Evolutionary conservation across 2,113 vertebrate species (phyloP).

Genomic region (Perca schrenkii): DNA sequence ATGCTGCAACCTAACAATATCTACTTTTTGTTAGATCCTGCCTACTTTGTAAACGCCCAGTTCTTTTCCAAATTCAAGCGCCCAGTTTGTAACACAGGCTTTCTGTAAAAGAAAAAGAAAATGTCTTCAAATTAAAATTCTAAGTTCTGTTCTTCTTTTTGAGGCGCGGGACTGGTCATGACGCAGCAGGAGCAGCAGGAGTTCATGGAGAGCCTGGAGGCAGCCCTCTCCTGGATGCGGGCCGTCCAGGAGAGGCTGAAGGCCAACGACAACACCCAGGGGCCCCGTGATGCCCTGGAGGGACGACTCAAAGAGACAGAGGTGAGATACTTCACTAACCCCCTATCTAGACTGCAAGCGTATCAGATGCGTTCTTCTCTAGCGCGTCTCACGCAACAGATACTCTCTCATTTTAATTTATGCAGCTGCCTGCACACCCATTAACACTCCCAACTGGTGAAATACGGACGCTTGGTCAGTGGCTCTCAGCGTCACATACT

Average conservation of each 20-base stretch:
- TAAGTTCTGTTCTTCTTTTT: neutral
- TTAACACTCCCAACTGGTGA: too few species aligned
- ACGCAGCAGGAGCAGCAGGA: conserved; percentile 90
- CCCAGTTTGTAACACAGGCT: neutral
- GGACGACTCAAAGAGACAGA: conserved; percentile 91
- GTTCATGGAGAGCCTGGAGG: conserved; percentile 88
- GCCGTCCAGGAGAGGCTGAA: conserved; percentile 88
- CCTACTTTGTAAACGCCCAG: neutral
- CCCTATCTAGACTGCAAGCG: too few species aligned
- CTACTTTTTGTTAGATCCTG: neutral
- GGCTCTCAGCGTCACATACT: too few species aligned
- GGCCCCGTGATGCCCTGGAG: conserved; percentile 90
- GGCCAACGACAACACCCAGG: conserved; percentile 92
- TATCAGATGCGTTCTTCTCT: too few species aligned
- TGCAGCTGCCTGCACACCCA: too few species aligned
- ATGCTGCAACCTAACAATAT: neutral
- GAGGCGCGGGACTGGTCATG: conserved; percentile 79
- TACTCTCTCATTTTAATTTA: too few species aligned
- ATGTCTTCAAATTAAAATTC: neutral
- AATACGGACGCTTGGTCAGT: too few species aligned
- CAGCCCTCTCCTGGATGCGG: conserved; percentile 91
- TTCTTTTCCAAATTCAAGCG: neutral
- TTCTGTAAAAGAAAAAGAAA: neutral
- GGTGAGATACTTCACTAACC: conserved; percentile 77
- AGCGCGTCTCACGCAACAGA: too few species aligned